A percentile compares a stretch with the other conserved stretches of the same genome.
These are phyloP conservation scores for Thaleichthys pacificus DNA, from an alignment of 2,797 vertebrate genomes.

Conservation along the genomic window DNA sequence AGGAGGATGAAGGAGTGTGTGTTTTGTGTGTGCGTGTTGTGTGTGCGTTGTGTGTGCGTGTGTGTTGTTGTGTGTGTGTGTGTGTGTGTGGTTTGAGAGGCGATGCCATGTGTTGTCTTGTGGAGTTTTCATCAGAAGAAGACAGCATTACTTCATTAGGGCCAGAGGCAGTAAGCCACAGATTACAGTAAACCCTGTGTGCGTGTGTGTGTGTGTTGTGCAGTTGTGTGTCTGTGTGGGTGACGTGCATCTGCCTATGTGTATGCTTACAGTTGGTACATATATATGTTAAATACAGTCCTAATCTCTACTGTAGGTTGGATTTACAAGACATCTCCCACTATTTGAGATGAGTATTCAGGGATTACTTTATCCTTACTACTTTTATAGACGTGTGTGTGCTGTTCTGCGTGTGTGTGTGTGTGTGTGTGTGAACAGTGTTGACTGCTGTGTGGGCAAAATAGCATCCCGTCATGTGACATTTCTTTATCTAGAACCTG, in stretches of 20 bases:
- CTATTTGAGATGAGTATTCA: constrained; percentile 55
- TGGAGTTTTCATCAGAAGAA: constrained; percentile 37
- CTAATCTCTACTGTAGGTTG: constrained; percentile 65
- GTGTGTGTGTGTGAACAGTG: constrained; percentile 16
- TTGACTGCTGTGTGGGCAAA: background rate
- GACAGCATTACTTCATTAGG: constrained; percentile 52
- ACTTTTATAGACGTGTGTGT: constrained; percentile 38
- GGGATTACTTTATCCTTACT: constrained; percentile 52
- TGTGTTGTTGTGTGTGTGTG: background rate
- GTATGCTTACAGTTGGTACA: constrained; percentile 20
- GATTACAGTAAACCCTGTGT: constrained; percentile 59
- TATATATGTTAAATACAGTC: constrained; percentile 43
- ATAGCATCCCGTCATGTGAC: too few species aligned
- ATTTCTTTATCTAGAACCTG: background rate
- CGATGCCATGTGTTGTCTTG: constrained; percentile 24
- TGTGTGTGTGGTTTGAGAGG: constrained; percentile 17
- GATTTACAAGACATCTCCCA: constrained; percentile 58
- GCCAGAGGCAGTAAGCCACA: constrained; percentile 51
- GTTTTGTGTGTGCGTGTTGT: background rate
- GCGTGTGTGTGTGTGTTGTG: constrained; percentile 42
- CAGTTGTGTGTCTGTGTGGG: constrained; percentile 29
- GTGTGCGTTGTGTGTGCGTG: background rate
- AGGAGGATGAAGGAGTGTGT: too few species aligned
- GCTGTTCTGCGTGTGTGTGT: constrained; percentile 26
- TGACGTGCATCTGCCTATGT: constrained; percentile 28